Conservation (phyloP, 2,888 invertebrate species). For the Drosophila hamatofila region DNA sequence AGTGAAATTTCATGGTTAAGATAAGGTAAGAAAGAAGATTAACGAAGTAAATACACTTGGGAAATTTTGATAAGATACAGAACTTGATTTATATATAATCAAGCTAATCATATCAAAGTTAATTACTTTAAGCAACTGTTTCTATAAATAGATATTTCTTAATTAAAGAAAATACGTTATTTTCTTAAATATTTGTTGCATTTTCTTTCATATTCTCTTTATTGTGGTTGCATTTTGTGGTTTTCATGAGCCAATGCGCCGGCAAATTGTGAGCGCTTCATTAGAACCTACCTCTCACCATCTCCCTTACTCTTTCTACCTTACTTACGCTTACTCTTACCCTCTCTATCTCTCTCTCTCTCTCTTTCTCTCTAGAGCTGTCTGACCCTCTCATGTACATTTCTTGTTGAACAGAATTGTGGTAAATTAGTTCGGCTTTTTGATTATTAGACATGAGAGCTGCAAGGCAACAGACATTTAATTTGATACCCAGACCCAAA, state of each 20-base stretch:
- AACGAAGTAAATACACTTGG: too few species aligned
- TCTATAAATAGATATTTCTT: background rate
- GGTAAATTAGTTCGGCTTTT: slow-evolving; percentile 36
- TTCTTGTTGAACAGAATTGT: slow-evolving; percentile 17
- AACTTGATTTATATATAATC: too few species aligned
- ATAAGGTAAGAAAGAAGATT: too few species aligned
- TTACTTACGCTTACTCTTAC: background rate
- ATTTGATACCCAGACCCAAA: slow-evolving; percentile 5
- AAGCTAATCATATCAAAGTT: too few species aligned
- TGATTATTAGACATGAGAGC: slow-evolving; percentile 31
- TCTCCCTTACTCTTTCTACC: background rate
- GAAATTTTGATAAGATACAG: too few species aligned
- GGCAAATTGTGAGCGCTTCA: slow-evolving; percentile 38
- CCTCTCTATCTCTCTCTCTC: background rate
- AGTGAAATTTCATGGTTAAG: background rate
- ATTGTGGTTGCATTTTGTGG: slow-evolving; percentile 16
- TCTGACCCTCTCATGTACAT: background rate
- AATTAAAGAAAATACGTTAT: background rate
- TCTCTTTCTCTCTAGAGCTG: background rate
- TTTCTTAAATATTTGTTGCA: background rate
- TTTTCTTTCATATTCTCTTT: background rate
- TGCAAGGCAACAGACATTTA: slow-evolving; percentile 4
- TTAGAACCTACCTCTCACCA: slow-evolving; percentile 24
- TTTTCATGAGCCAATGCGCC: slow-evolving; percentile 3
- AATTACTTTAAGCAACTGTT: background rate